These are phyloP conservation scores for Melipona quadrifasciata DNA, from an alignment of 1,140 invertebrate species.

Conservation along the genomic window DNA sequence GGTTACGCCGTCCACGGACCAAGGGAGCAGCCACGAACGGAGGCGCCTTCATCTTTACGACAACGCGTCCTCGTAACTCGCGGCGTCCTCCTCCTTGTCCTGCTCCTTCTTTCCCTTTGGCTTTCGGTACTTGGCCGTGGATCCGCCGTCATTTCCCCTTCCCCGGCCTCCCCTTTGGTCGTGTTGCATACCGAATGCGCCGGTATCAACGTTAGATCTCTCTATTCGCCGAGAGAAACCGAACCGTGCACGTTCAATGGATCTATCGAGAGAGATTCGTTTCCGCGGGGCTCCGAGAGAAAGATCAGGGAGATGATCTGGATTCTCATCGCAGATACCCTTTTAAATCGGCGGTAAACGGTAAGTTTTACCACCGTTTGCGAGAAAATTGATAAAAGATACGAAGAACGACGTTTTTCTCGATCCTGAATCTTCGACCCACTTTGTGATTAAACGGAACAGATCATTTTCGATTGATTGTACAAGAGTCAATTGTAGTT, in stretches of 20 bases:
- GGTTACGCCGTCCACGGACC: conserved; percentile 64
- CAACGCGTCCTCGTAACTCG: conserved; percentile 66
- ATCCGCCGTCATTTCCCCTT: neutral
- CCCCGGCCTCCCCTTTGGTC: neutral
- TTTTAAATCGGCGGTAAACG: neutral
- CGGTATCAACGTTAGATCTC: conserved; percentile 43
- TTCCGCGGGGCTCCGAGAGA: neutral
- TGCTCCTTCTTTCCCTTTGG: conserved; percentile 18
- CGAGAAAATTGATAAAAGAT: neutral
- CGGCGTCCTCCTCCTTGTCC: conserved; percentile 34
- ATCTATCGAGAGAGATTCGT: neutral
- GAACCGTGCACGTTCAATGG: neutral
- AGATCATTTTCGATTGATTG: neutral
- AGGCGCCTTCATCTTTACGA: conserved; percentile 70
- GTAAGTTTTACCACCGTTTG: neutral
- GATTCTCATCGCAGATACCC: accelerated
- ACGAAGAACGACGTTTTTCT: neutral
- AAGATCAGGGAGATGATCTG: neutral
- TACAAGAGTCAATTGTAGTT: neutral
- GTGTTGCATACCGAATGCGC: conserved; percentile 20
- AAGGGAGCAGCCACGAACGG: conserved; percentile 62
- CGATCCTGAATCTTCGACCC: neutral
- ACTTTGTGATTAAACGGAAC: neutral
- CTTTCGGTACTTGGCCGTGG: conserved; percentile 14
- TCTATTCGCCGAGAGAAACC: conserved; percentile 26